Base-by-base conservation (phyloP, 2,113 vertebrate genomes). In the Dasypus novemcinctus region DNA sequence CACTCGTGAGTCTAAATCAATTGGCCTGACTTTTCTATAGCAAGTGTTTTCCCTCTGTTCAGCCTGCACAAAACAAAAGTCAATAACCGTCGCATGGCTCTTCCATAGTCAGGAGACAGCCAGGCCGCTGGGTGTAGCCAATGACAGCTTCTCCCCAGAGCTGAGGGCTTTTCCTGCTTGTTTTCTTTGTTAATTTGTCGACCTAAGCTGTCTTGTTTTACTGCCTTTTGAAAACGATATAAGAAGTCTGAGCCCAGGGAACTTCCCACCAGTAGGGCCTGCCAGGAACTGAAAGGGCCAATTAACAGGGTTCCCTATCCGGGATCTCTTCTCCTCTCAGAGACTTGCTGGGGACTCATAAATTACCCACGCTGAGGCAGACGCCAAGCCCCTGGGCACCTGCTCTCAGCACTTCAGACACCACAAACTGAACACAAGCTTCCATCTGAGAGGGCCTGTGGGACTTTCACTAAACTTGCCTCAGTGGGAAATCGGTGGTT, bases 231-330 rank as follows among this genome's bases (percentile, higher is more conserved):
- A 68, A 96, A 95, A 93, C 79, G 74, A 63, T 36, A 27, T 52
- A 72, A 94, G 91, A 96, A 96, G 87, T 91, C 79, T 61, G 69
- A 94, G 83, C 80, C 71, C 87, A 96, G 93, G 86, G 86, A 96
- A 80, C 71, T 89, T 91, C 91, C 74, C 79, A 79, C 66, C 57
- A 78, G 91, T 74, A 83, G 95, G 63, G 43, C 74, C 68, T 96
- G 89, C 89, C 96, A 96, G 75, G 83, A 95, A 82, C 79, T 96
- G 95, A 97, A 96, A 97, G 80, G 96, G 61, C 96, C 93, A 95
- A 96, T 98, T 97, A 97, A 83, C 83, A 76, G 59, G 59, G 75
- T 92, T 64, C 74, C 86, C 95, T 91, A 15, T 81, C 66, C 0
- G 0, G 69, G 71, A 66, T 95, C 33, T 92, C 66, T 52, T 41